phyloP scores from a whole-genome alignment of 2,113 vertebrate genomes.

The Chionodraco myersi region DNA sequence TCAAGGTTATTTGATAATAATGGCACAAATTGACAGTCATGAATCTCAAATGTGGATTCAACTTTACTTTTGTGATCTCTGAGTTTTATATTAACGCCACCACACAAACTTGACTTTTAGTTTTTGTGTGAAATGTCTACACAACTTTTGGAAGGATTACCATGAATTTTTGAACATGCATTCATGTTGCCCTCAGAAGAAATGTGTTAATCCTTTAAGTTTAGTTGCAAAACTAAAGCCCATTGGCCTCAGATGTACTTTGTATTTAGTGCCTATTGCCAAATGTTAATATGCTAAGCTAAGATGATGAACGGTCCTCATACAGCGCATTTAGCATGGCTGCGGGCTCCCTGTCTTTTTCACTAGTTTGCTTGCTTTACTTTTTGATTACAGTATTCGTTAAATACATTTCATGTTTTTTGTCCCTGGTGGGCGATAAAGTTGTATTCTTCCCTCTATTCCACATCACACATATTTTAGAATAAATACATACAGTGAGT shows the following conservation, averaged over 20 bases:
- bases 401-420: neutral
- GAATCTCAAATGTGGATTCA: neutral
- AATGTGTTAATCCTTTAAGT: neutral
- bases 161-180: neutral
- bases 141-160: neutral
- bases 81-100: rapidly evolving
- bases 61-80: neutral
- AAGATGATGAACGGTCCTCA: neutral
- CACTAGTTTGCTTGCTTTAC: neutral
- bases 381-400: neutral
- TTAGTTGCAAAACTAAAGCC: neutral
- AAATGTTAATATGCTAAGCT: neutral
- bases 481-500: neutral
- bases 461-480: neutral
- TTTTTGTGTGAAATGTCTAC: neutral
- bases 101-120: neutral
- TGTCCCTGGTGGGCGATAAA: neutral
- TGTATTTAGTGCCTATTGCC: neutral
- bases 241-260: neutral
- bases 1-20: neutral
- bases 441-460: neutral
- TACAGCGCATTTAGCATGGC: neutral
- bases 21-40: neutral
- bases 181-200: no score
- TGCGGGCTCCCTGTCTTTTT: neutral